Evolutionary conservation across 2,797 vertebrate species (phyloP), one percentile per base, ranked within the genome.

Genomic region (Coregonus sp.): DNA sequence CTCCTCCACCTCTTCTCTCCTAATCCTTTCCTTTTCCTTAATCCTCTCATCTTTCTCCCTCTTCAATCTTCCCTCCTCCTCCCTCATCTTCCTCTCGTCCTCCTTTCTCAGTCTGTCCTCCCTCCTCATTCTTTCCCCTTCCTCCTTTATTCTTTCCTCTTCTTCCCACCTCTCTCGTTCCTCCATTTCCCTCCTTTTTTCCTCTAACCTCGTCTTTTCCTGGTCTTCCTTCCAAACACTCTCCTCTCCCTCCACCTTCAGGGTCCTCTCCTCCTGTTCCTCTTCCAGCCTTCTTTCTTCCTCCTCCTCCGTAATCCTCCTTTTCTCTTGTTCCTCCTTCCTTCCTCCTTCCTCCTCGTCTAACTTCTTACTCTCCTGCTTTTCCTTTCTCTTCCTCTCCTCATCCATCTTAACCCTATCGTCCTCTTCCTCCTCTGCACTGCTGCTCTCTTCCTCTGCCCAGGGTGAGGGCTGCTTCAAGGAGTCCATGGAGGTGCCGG

Each of bases 401-500:
- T 79, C 73, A 0, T 31, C n/a, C 20, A 75, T 29, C 70, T 18
- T 33, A 18, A 5, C 16, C 75, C 18, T 77, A 40, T 3, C 50
- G 16, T 70, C 73, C 56, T 66, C 12, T 81, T 75, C 5, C 11
- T 81, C 75, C 6, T 80, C 54, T 16, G 33, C 75, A 25, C 25
- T 25, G 25, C 25, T 25, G 25, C 25, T 25, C 25, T 75, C 5
- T 7, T 81, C 75, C 6, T 80, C 54, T 16, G 33, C 75, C 56
- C 16, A 84, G 78, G 5, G 73, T 40, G 94, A 94, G 0, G 93
- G 92, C 51, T 96, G 73, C 56, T 88, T 92, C 76, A 87, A 81
- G 2, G 95, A 93, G 40, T 96, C 95, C 51, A 89, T 80, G 1
- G 94, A 91, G 0, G 92, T 78, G 31, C 84, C 90, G 0, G 94